Base-by-base conservation (phyloP, 2,888 invertebrate species). In the Dexiosoma caninum region DNA sequence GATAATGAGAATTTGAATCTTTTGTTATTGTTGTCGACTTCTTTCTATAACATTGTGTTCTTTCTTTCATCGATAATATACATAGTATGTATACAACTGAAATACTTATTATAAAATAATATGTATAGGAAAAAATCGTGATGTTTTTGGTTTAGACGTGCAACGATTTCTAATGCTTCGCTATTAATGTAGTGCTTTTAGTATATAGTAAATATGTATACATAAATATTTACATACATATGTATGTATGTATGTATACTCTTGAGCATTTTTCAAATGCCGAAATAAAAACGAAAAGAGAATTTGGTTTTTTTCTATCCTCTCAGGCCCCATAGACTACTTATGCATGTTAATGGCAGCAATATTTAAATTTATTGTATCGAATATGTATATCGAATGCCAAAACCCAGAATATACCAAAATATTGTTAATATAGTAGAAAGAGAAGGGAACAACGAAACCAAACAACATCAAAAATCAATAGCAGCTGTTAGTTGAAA, bases 71-170 rank as follows among this genome's bases (percentile, higher is more conserved):
- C 27, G 4, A 5, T 27, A 5, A 19, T 46, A 23, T 57, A 66
- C 66, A 44, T 66, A 21, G 55, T 46, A 57, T 64, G 14, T 5
- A 64, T 19, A 40, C 55, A 44, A 9, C 53, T 21, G 53, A 30
- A 49, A 40, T 30, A 14, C 12, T 16, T 32, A 40, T 14, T 9
- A 37, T 16, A 74, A 53, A 55, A 21, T 19, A 55, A 27, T 74
- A 57, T 37, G 12, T 57, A 74, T 74, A 57, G 46, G 74, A 64
- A 46, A 60, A 64, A 64, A 74, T 74, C 74, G 64, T 64, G 62
- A 42, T 44, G 23, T 30, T 46, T 55, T 57, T 64, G 53, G 46
- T 57, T 64, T 46, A 37, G 74, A 74, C 74, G 64, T 74, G 74
- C 74, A 27, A 46, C 64, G 64, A 57, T 74, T 74, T 71, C 66